A percentile compares a stretch with the other conserved stretches of the same genome.
Evolutionary conservation across 2,888 invertebrate species (phyloP).

Genomic region (Pristionchus exspectatus): DNA sequence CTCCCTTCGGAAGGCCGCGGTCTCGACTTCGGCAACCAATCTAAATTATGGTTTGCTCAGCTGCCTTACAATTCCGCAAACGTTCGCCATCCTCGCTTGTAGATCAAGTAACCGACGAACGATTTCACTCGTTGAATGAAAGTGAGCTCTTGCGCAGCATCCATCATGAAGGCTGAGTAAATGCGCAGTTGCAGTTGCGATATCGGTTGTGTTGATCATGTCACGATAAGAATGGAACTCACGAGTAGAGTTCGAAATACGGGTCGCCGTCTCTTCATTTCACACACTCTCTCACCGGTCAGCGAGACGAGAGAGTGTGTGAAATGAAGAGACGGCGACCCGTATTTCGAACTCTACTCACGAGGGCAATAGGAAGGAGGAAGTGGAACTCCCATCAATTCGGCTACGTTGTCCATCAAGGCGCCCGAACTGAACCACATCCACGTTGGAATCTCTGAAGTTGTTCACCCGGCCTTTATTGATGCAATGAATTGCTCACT

Average conservation of each 20-base stretch:
- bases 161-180: neutral
- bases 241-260: no score
- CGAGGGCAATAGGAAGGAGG: slow-evolving; percentile 42
- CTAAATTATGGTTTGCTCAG: neutral
- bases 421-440: neutral
- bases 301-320: no score
- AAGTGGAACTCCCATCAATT: neutral
- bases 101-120: neutral
- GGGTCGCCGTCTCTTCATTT: no score
- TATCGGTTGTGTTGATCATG: no score
- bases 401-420: neutral
- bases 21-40: slow-evolving; percentile 56
- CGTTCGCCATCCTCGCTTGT: neutral
- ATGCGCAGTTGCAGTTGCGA: no score
- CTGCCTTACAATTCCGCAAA: neutral
- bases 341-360: no score
- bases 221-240: no score
- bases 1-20: slow-evolving; percentile 65
- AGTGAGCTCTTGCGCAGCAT: neutral
- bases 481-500: neutral
- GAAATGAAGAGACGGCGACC: no score
- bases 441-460: slow-evolving; percentile 39
- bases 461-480: no score
- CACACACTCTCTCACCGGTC: no score
- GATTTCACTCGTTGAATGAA: slow-evolving; percentile 17